A percentile compares a stretch with the other conserved stretches of the same genome.
phyloP scores from a whole-genome alignment of 2,113 vertebrate genomes.

The Camelus bactrianus region DNA sequence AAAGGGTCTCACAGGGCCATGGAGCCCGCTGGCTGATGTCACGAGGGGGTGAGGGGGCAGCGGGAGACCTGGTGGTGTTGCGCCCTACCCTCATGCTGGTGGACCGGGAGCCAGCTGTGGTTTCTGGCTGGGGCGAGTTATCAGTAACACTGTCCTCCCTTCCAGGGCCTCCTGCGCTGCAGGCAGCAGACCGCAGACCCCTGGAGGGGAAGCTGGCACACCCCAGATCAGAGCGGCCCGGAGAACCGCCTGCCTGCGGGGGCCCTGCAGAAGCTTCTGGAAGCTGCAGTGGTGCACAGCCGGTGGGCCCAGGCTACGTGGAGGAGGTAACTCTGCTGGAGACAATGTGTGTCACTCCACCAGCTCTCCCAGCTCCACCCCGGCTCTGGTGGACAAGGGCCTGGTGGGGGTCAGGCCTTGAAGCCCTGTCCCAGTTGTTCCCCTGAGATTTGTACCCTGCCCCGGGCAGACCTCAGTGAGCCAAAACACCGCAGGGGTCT shows the following conservation, averaged over 20 bases:
- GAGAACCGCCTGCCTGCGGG: constrained; percentile 73
- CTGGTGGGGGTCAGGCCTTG: fast-evolving
- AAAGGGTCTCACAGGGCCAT: not conserved
- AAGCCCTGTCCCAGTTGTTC: not conserved
- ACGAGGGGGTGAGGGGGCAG: fast-evolving
- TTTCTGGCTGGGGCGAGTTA: not conserved
- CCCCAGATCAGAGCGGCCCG: constrained; percentile 74
- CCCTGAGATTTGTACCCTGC: fast-evolving
- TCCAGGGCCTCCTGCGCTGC: constrained; percentile 60
- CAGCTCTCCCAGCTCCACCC: fast-evolving
- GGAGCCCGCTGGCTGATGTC: not conserved
- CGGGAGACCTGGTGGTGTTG: not conserved
- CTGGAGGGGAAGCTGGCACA: constrained; percentile 69
- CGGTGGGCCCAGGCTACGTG: constrained; percentile 87
- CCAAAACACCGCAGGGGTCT: fast-evolving
- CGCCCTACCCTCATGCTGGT: fast-evolving
- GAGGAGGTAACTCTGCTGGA: constrained; percentile 86
- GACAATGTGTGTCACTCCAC: fast-evolving
- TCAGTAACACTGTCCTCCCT: not conserved
- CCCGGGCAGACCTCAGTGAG: not conserved
- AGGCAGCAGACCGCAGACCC: constrained; percentile 57
- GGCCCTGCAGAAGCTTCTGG: constrained; percentile 72
- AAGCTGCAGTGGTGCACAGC: constrained; percentile 82
- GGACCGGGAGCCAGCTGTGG: fast-evolving
- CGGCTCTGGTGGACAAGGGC: not conserved